These are phyloP conservation scores for Sprattus sprattus DNA, from an alignment of 2,113 vertebrate genomes.

Conservation along the genomic window DNA sequence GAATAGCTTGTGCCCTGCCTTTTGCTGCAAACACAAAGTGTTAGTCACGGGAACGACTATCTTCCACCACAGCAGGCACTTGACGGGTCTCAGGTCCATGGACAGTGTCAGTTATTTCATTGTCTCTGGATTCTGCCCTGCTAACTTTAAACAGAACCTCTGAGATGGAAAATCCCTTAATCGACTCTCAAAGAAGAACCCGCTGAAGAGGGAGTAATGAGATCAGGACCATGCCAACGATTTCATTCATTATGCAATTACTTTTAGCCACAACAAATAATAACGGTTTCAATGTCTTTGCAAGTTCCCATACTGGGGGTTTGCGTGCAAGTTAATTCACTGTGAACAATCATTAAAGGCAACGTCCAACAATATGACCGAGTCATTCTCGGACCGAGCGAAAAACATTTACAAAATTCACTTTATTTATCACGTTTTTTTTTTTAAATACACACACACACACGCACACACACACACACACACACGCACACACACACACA, in stretches of 20 bases:
- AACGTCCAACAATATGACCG: too few relatives aligned
- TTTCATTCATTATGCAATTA: neutral
- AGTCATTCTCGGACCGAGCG: neutral
- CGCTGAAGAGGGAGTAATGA: neutral
- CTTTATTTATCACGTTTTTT: neutral
- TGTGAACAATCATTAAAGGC: neutral
- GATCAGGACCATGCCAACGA: neutral
- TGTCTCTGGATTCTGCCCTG: neutral
- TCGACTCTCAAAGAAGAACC: neutral
- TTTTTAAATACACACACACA: too few relatives aligned
- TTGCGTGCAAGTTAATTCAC: neutral
- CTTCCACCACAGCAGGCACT: neutral
- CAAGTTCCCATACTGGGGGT: neutral
- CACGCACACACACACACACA: too few relatives aligned
- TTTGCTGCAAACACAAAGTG: neutral
- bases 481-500: too few relatives aligned
- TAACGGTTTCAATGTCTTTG: neutral
- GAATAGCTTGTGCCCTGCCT: neutral
- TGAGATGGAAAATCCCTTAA: constrained; percentile 1
- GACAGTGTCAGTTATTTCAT: neutral
- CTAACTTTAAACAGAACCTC: neutral
- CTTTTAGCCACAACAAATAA: neutral
- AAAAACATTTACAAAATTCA: neutral
- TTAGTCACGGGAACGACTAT: neutral
- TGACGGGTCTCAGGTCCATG: neutral